phyloP scores from a whole-genome alignment of 2,797 vertebrate species.

The Scleropages formosus region DNA sequence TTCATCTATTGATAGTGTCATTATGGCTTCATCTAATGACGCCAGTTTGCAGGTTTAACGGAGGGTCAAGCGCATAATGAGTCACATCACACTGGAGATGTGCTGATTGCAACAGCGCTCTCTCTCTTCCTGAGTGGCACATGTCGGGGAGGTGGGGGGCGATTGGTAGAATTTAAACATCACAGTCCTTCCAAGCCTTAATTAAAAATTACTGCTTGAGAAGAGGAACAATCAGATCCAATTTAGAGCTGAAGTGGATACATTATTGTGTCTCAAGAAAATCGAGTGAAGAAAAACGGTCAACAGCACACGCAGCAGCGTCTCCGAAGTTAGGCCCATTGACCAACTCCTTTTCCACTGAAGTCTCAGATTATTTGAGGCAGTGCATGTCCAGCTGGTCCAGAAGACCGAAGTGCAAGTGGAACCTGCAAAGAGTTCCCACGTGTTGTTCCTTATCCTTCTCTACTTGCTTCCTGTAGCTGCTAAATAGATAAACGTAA shows the following conservation, averaged over 20 bases:
- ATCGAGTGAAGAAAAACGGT: not conserved
- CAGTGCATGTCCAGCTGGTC: not conserved
- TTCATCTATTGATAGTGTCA: not conserved
- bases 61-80: not conserved
- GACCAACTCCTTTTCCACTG: not conserved
- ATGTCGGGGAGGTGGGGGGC: not conserved
- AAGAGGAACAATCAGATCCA: slow-evolving; percentile 11
- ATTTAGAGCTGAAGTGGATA: not conserved
- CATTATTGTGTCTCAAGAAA: not conserved
- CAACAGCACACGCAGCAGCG: not conserved
- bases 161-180: not conserved
- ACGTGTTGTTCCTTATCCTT: too few species aligned
- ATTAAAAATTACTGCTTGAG: slow-evolving; percentile 25
- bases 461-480: too few species aligned
- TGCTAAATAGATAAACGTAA: too few species aligned
- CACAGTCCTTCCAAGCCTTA: slow-evolving; percentile 6
- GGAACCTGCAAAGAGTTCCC: too few species aligned
- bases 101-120: not conserved
- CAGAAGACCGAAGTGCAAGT: too few species aligned
- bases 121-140: not conserved
- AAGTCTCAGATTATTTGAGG: not conserved
- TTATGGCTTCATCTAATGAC: slow-evolving; percentile 10
- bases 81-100: not conserved
- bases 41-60: not conserved
- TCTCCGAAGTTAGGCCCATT: not conserved